These are phyloP conservation scores for Apis dorsata DNA, from an alignment of 1,140 invertebrate species.

Conservation along the genomic window DNA sequence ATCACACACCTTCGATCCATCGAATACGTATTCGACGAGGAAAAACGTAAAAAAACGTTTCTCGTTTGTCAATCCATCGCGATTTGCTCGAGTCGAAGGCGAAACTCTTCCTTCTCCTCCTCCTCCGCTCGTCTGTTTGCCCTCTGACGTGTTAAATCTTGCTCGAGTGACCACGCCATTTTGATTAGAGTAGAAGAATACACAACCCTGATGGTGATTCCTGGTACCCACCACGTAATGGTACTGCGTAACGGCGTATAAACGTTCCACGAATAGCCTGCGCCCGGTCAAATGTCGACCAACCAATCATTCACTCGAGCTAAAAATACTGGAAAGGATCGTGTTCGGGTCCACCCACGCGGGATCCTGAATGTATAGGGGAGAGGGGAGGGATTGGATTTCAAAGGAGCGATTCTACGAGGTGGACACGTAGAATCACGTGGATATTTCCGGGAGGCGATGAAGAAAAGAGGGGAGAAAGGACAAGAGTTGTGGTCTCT, in stretches of 20 bases:
- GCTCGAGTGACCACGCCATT: not conserved
- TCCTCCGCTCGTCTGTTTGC: not conserved
- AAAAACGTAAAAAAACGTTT: no score
- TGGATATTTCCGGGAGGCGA: not conserved
- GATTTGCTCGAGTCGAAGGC: not conserved
- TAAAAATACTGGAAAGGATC: conserved; percentile 26
- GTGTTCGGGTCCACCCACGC: not conserved
- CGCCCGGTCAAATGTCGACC: conserved; percentile 5
- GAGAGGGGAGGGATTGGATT: not conserved
- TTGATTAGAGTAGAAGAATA: not conserved
- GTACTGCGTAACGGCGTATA: no score
- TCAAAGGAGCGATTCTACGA: not conserved
- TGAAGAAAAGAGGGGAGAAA: not conserved
- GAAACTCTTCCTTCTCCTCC: not conserved
- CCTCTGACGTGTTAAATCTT: not conserved
- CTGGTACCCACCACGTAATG: no score
- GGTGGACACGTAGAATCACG: not conserved
- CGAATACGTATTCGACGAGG: no score
- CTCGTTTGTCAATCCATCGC: no score
- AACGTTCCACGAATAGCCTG: not conserved
- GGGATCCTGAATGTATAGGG: not conserved
- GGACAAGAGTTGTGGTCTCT: not conserved
- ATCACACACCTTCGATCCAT: not conserved
- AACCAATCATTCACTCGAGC: not conserved
- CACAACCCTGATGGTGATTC: no score